phyloP scores from a whole-genome alignment of 2,888 invertebrate species.

The Aphodius sticticus region DNA sequence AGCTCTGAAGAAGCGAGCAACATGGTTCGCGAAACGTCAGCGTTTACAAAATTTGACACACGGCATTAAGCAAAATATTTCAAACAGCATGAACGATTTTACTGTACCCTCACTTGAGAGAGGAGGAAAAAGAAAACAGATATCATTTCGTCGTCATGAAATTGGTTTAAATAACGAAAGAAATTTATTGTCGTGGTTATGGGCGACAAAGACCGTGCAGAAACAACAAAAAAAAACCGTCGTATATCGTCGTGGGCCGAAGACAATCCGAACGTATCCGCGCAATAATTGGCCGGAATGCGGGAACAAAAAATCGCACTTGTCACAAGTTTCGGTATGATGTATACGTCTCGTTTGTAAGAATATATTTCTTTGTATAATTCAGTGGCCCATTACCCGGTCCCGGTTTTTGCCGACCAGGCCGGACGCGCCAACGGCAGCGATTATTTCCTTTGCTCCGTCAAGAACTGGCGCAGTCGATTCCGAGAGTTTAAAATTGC shows the following conservation, averaged over 20 bases:
- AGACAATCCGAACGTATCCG: conserved; percentile 32
- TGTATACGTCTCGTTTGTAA: conserved; percentile 42
- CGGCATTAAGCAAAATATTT: too few species aligned
- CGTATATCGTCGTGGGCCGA: conserved; percentile 8
- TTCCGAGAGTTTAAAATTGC: conserved; percentile 44
- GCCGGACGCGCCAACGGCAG: conserved; percentile 22
- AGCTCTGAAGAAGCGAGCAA: too few species aligned
- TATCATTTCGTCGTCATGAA: neutral
- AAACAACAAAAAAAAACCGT: neutral
- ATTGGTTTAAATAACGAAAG: neutral
- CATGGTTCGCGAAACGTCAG: too few species aligned
- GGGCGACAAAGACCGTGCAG: neutral
- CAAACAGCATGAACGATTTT: too few species aligned
- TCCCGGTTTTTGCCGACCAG: conserved; percentile 36
- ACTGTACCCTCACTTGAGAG: too few species aligned
- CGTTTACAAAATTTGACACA: too few species aligned
- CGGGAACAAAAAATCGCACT: conserved; percentile 38
- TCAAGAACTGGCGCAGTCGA: conserved; percentile 27
- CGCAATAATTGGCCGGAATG: conserved; percentile 41
- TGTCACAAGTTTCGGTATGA: conserved; percentile 39
- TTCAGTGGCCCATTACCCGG: conserved; percentile 40
- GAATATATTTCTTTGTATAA: conserved; percentile 39
- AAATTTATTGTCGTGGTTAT: conserved; percentile 7
- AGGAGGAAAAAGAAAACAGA: too few species aligned
- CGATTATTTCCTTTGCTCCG: conserved; percentile 42